Percentiles rank a stretch among this genome's conserved stretches.
Conservation (phyloP, 2,797 vertebrate species). For the Ctenosaura bakeri region DNA sequence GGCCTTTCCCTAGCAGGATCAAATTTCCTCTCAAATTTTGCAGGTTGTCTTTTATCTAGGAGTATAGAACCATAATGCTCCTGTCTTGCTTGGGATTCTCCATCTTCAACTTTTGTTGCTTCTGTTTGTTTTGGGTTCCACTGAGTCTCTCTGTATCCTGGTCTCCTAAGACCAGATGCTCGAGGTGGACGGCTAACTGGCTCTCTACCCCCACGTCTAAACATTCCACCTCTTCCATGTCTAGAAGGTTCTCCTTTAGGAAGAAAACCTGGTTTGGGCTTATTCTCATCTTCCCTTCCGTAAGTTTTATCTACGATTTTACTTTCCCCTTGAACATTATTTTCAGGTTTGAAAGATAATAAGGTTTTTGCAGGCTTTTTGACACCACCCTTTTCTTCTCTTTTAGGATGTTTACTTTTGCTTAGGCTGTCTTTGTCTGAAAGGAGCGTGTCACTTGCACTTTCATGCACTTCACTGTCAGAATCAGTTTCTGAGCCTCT, state of each 20-base stretch:
- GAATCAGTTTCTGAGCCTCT: conserved; percentile 97
- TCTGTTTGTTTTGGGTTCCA: conserved; percentile 83
- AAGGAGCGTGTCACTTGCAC: conserved; percentile 93
- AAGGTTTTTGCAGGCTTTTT: conserved; percentile 79
- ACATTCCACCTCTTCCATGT: conserved; percentile 92
- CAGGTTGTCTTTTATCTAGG: conserved; percentile 82
- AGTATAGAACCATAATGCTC: conserved; percentile 80
- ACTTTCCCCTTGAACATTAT: conserved; percentile 75
- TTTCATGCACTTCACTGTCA: conserved; percentile 95
- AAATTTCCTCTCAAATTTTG: conserved; percentile 91
- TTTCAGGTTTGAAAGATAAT: conserved; percentile 79
- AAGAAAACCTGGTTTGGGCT: conserved; percentile 94
- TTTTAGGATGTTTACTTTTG: conserved; percentile 81
- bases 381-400: conserved; percentile 80
- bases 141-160: conserved; percentile 86
- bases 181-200: conserved; percentile 87
- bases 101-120: conserved; percentile 88
- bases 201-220: conserved; percentile 90
- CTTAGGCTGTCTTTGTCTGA: conserved; percentile 92
- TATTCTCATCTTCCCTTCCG: conserved; percentile 88
- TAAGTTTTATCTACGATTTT: conserved; percentile 80
- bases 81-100: conserved; percentile 85
- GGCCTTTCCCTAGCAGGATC: conserved; percentile 91
- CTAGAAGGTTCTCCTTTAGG: conserved; percentile 96
- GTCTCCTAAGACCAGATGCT: conserved; percentile 87